A percentile compares a stretch with the other conserved stretches of the same genome.
Conservation (phyloP, 2,888 invertebrate species). For the Drosophila paracracens region DNA sequence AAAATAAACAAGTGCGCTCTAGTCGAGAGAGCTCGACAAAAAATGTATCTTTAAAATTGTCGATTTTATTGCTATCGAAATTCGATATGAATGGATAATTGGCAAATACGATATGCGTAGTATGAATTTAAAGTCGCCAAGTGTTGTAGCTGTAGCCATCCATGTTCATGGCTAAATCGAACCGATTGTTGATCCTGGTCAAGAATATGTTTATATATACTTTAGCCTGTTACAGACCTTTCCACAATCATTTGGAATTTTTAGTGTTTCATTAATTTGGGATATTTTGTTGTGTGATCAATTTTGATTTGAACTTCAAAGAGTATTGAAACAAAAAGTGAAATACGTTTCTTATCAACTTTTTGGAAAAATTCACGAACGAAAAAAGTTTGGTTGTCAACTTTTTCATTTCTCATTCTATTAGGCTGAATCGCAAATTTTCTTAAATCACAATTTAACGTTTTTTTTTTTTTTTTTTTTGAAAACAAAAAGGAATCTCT, state of each 20-base stretch:
- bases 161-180: neutral
- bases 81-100: neutral
- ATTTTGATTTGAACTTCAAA: neutral
- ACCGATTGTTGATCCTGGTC: neutral
- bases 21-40: neutral
- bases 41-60: neutral
- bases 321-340: neutral
- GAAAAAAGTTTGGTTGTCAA: neutral
- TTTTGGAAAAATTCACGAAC: neutral
- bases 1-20: neutral
- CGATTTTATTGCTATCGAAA: neutral
- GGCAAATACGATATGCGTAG: neutral
- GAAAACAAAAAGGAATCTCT: neutral
- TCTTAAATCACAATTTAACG: neutral
- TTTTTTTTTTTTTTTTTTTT: no score
- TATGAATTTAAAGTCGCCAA: neutral
- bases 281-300: neutral
- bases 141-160: neutral
- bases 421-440: neutral
- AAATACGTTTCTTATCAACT: neutral
- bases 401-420: neutral
- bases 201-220: neutral
- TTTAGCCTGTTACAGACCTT: neutral
- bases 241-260: neutral
- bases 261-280: neutral